Conservation (phyloP, 2,113 vertebrate species). For the Gadus chalcogrammus region DNA sequence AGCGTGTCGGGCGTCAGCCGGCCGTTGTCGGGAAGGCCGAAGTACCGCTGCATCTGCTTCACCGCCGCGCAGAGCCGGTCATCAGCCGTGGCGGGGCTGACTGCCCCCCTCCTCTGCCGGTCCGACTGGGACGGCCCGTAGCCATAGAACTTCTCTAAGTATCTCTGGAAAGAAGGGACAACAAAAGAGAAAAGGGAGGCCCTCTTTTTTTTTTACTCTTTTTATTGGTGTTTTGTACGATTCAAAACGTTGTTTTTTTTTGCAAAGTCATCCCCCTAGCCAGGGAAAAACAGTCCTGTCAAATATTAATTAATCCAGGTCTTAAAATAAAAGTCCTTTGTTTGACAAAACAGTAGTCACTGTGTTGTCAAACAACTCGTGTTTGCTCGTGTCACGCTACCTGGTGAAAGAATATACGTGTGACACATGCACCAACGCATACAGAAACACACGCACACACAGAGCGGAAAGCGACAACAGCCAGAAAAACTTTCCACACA, state of each 20-base stretch:
- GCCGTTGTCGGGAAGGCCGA: conserved; percentile 57
- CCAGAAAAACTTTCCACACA: conserved; percentile 45
- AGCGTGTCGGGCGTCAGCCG: conserved; percentile 51
- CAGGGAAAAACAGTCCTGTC: not conserved
- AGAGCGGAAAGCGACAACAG: no score
- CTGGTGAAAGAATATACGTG: no score
- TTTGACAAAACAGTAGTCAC: no score
- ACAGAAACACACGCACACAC: no score
- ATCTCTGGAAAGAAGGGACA: conserved; percentile 39
- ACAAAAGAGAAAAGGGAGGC: not conserved
- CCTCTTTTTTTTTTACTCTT: no score
- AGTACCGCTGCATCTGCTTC: conserved; percentile 55
- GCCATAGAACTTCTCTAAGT: conserved; percentile 54
- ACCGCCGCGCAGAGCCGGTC: conserved; percentile 35
- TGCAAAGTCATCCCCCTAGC: not conserved
- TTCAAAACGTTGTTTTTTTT: not conserved
- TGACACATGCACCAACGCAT: no score
- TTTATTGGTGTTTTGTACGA: no score
- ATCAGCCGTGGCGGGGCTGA: not conserved
- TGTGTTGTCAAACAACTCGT: no score
- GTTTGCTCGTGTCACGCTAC: no score
- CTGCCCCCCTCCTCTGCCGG: conserved; percentile 32
- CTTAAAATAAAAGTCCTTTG: no score
- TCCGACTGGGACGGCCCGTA: conserved; percentile 16
- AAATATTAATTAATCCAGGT: no score